Conservation (phyloP, 2,888 invertebrate species). For the Lycophotia porphyrea region DNA sequence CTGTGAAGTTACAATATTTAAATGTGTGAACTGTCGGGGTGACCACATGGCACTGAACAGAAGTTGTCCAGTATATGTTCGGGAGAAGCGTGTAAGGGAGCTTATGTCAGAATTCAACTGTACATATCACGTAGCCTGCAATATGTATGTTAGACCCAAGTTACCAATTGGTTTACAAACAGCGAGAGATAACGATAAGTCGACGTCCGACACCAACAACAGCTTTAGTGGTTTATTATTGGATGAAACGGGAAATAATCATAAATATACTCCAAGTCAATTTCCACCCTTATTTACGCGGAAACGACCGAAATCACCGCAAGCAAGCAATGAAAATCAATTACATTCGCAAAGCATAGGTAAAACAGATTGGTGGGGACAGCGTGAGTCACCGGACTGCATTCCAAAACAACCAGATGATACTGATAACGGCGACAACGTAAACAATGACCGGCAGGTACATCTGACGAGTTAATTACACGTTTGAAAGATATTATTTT, state of each 20-base stretch:
- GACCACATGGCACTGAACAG: conserved; percentile 24
- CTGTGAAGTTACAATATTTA: conserved; percentile 25
- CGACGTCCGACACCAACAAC: no score
- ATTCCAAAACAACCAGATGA: background rate
- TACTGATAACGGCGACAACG: conserved; percentile 3
- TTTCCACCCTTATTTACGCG: no score
- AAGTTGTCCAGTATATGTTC: no score
- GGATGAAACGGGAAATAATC: no score
- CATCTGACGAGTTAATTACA: conserved; percentile 9
- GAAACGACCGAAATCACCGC: background rate
- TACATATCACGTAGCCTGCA: no score
- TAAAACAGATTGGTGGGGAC: background rate
- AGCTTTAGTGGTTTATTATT: no score
- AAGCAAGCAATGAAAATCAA: background rate
- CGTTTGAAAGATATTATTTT: conserved; percentile 7
- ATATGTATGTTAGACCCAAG: no score
- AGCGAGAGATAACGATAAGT: no score
- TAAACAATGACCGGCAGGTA: background rate
- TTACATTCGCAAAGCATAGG: background rate
- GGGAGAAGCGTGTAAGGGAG: no score
- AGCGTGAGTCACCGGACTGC: background rate
- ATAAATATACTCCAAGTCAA: no score
- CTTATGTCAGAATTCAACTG: no score
- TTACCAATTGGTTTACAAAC: no score
- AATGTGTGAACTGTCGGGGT: conserved; percentile 46